A percentile compares a stretch with the other conserved stretches of the same genome.
These are phyloP conservation scores for Proteles cristata DNA, from an alignment of 2,113 vertebrate genomes.

Conservation along the genomic window DNA sequence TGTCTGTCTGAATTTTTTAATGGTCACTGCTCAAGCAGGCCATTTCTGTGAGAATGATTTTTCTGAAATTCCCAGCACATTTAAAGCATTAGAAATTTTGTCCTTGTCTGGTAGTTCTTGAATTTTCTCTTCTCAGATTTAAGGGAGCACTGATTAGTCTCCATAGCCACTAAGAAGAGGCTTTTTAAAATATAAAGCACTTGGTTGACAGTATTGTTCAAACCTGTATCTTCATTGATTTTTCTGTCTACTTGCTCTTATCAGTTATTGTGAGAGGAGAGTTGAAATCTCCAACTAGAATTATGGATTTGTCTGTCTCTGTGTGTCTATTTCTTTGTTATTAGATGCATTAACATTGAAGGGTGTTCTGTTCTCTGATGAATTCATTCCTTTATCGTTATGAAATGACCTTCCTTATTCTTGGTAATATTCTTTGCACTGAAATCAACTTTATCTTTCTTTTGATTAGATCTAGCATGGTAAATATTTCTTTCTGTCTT, in stretches of 20 bases:
- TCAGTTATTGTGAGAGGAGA: not conserved
- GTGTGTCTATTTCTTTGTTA: not conserved
- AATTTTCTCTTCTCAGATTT: constrained; percentile 30
- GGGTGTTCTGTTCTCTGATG: not conserved
- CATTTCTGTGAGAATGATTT: constrained; percentile 8
- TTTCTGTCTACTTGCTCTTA: not conserved
- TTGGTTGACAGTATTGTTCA: not conserved
- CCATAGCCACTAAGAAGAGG: not conserved
- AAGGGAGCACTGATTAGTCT: not conserved
- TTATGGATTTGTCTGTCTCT: not conserved
- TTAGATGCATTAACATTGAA: not conserved
- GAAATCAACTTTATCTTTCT: not conserved
- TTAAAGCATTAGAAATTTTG: not conserved
- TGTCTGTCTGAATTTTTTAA: not conserved
- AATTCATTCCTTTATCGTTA: not conserved
- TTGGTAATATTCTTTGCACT: not conserved
- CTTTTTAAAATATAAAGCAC: not conserved
- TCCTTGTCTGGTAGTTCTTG: not conserved
- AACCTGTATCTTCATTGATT: not conserved
- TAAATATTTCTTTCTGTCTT: not conserved
- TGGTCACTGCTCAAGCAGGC: not conserved
- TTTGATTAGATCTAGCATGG: not conserved
- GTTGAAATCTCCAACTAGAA: not conserved
- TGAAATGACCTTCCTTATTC: not conserved
- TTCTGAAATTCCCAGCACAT: not conserved